Percentiles rank a stretch among this genome's conserved stretches.
Conservation (phyloP, 2,113 vertebrate genomes). For the Ceuthmochares aereus region DNA sequence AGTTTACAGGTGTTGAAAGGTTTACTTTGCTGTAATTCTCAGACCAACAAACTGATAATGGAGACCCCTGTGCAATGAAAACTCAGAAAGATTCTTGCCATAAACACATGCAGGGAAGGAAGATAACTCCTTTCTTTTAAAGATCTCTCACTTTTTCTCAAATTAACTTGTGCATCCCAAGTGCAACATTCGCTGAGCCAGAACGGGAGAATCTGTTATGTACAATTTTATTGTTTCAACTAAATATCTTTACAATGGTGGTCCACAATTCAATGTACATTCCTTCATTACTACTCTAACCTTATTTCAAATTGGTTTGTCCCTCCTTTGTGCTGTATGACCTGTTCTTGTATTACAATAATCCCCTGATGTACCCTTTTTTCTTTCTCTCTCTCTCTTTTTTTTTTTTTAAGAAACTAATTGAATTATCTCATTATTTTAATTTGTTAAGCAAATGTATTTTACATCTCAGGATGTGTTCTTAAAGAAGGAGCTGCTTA, state of each 20-base stretch:
- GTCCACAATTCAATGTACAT: conserved; percentile 83
- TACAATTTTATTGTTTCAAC: conserved; percentile 80
- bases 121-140: conserved; percentile 66
- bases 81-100: conserved; percentile 75
- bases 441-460: conserved; percentile 99
- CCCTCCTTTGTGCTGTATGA: conserved; percentile 88
- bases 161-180: conserved; percentile 77
- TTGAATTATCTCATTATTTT: conserved; percentile 98
- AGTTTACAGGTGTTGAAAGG: conserved; percentile 77
- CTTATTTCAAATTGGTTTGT: conserved; percentile 91
- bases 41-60: conserved; percentile 79
- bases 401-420: conserved; percentile 89
- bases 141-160: conserved; percentile 72
- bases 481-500: conserved; percentile 91
- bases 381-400: conserved; percentile 58
- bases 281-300: conserved; percentile 86
- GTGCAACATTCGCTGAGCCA: conserved; percentile 55
- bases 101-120: conserved; percentile 68
- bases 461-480: conserved; percentile 95
- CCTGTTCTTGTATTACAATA: conserved; percentile 93
- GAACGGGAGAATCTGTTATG: conserved; percentile 63
- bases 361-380: conserved; percentile 92
- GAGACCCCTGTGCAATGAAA: conserved; percentile 77
- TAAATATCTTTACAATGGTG: conserved; percentile 83
- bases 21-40: conserved; percentile 80